phyloP scores from a whole-genome alignment of 2,888 invertebrate genomes.

The Eilema depressum region DNA sequence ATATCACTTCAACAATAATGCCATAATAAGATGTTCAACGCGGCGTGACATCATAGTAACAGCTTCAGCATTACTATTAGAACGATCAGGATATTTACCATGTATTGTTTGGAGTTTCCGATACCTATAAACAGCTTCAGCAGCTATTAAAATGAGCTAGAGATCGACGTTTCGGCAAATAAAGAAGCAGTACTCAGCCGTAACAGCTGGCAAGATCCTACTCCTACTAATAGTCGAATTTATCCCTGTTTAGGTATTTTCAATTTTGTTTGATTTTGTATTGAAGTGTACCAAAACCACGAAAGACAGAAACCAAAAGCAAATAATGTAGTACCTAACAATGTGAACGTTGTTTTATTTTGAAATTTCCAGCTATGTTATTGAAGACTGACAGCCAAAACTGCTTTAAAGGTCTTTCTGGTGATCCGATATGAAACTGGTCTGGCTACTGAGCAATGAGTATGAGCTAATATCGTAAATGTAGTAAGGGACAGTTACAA shows the following conservation, averaged over 20 bases:
- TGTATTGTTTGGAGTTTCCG: too few relatives aligned
- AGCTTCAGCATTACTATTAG: too few relatives aligned
- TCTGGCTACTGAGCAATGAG: not conserved
- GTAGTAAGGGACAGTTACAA: conserved; percentile 16
- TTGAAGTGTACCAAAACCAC: not conserved
- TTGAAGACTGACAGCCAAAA: not conserved
- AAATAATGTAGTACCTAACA: not conserved
- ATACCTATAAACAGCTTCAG: too few relatives aligned
- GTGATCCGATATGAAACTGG: not conserved
- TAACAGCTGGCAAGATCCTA: too few relatives aligned
- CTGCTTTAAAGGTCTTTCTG: not conserved
- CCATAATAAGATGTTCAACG: too few relatives aligned
- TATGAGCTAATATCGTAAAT: conserved; percentile 4
- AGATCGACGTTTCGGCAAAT: not conserved
- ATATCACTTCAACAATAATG: too few relatives aligned
- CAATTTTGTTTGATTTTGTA: not conserved
- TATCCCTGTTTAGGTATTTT: not conserved
- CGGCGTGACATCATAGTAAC: not conserved
- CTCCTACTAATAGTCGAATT: not conserved
- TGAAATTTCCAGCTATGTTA: not conserved
- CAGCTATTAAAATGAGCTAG: too few relatives aligned
- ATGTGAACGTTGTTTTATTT: too few relatives aligned
- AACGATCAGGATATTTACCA: too few relatives aligned
- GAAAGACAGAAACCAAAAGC: too few relatives aligned
- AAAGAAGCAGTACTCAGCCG: not conserved